Evolutionary conservation across 2,113 vertebrate genomes (phyloP).

Genomic region (Lethenteron reissneri): DNA sequence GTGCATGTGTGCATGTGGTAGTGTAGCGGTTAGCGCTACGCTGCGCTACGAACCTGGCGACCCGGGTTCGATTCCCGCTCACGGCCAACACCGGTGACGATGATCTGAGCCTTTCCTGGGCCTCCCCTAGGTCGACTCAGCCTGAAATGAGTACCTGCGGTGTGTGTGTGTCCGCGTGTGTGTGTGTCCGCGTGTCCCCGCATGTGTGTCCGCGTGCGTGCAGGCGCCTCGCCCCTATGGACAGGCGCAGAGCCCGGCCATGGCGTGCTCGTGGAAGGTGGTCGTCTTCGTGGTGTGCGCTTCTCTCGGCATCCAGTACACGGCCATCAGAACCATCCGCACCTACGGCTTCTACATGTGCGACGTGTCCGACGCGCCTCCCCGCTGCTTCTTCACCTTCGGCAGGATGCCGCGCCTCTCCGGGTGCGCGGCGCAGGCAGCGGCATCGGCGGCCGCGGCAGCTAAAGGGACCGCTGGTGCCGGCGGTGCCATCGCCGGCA

Average conservation of each 20-base stretch:
- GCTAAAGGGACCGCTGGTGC: background rate
- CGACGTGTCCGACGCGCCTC: conserved; percentile 30
- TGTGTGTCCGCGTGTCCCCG: background rate
- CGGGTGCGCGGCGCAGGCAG: background rate
- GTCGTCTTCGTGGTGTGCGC: conserved; percentile 86
- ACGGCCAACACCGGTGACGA: too few relatives aligned
- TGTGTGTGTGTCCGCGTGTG: background rate
- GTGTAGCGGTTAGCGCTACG: too few relatives aligned
- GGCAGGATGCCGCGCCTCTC: background rate
- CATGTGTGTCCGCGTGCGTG: background rate
- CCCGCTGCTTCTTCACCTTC: background rate
- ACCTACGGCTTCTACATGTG: conserved; percentile 80
- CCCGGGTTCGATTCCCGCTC: too few relatives aligned
- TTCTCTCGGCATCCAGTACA: conserved; percentile 93
- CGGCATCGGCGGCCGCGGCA: background rate
- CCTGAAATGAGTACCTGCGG: too few relatives aligned
- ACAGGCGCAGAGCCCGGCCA: conserved; percentile 29
- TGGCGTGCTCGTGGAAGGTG: conserved; percentile 99
- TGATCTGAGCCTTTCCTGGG: too few relatives aligned
- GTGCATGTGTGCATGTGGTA: too few relatives aligned
- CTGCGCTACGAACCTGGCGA: too few relatives aligned
- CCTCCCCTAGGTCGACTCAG: too few relatives aligned
- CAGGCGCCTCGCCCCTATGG: background rate
- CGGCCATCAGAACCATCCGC: conserved; percentile 79
- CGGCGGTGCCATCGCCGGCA: too few relatives aligned